Percentiles rank a stretch among this genome's conserved stretches.
phyloP scores from a whole-genome alignment of 2,888 invertebrate species.

The Conops quadrifasciatus region DNA sequence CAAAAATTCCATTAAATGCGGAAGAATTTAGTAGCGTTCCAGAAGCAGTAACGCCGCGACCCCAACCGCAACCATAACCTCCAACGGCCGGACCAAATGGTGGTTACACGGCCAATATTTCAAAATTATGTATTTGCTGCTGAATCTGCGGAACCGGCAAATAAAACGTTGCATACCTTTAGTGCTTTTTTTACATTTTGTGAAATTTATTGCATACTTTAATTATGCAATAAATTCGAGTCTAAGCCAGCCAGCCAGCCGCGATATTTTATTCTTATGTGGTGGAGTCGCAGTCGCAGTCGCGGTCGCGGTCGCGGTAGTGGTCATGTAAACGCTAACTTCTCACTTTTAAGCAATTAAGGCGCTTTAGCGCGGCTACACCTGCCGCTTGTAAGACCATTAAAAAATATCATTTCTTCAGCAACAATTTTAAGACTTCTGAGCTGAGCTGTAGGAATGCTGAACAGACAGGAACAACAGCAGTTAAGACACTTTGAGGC shows the following conservation, averaged over 20 bases:
- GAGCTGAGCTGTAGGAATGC: not conserved
- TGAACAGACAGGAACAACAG: conserved; percentile 1
- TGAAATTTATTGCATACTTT: conserved; percentile 22
- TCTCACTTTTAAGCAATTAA: not conserved
- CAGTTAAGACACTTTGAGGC: conserved; percentile 12
- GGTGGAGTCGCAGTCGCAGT: not conserved
- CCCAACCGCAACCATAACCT: no score
- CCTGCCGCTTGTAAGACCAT: conserved; percentile 4
- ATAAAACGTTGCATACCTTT: conserved; percentile 21
- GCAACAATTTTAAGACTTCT: no score
- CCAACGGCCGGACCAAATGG: no score
- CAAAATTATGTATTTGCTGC: not conserved
- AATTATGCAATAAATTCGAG: conserved; percentile 27
- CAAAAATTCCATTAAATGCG: not conserved
- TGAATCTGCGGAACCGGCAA: not conserved
- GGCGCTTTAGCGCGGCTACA: conserved; percentile 1
- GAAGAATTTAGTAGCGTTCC: not conserved
- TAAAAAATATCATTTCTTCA: conserved; percentile 1
- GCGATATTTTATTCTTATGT: not conserved
- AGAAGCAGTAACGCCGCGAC: not conserved
- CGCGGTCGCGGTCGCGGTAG: not conserved
- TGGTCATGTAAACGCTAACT: not conserved
- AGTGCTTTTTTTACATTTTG: not conserved
- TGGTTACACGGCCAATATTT: not conserved
- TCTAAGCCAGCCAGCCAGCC: conserved; percentile 22